Evolutionary conservation across 1,140 invertebrate genomes (phyloP), one percentile per base, ranked within the genome.

Genomic region (Protaetia brevitarsis): DNA sequence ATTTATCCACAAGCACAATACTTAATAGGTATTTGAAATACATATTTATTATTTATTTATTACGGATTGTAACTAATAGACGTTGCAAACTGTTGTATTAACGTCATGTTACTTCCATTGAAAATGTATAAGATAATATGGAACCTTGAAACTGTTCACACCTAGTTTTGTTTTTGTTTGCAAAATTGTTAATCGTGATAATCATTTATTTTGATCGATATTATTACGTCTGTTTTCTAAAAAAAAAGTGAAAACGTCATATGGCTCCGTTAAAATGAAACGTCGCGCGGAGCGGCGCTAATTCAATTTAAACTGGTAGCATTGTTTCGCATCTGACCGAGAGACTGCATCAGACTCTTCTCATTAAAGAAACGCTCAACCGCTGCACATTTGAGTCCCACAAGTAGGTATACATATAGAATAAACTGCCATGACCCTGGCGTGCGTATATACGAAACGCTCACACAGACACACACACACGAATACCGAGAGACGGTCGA

Each of bases 301-400:
- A 51, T 51, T 51, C 26, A 51, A 23, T 51, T 51, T 51, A 51
- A 51, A 23, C 26, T 51, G 41, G 41, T 51, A 16, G 26, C 41
- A 51, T 51, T 51, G 19, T 23, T 51, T 51, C 26, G 41, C 19
- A 51, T 51, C 41, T 51, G 41, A 51, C 41, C 41, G 41, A 51
- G 41, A 51, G 41, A 51, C 41, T 51, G 41, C 41, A 51, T 51
- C 41, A 51, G 41, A 51, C 41, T 51, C 41, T n/a, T n/a, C n/a
- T 51, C 41, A 51, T 51, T 51, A 51, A 51, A 51, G 41, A 51
- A 51, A 51, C 41, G 41, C 41, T 51, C 41, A 51, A 51, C 41
- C 41, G 41, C 41, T 51, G 41, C 41, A 51, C 41, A 51, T 51
- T 51, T 51, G 41, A 51, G 41, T 23, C 41, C 8, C 41, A 51